Conservation (phyloP, 2,113 vertebrate species). For the Salvelinus fontinalis region DNA sequence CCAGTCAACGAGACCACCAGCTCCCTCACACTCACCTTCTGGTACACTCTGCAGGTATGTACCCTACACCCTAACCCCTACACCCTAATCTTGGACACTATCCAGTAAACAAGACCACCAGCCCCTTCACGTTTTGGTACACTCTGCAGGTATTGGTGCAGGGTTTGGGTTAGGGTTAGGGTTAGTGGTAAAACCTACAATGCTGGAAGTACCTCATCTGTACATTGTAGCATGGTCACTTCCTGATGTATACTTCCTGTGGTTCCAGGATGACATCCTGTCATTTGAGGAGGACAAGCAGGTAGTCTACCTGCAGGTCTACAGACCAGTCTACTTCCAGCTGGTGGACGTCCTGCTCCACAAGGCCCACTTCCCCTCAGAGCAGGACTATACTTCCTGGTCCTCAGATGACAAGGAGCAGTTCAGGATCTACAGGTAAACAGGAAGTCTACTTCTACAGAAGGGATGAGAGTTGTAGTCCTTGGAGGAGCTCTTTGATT, state of each 20-base stretch:
- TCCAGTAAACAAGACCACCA: constrained; percentile 94
- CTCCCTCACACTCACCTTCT: constrained; percentile 96
- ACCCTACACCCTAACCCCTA: too few relatives aligned
- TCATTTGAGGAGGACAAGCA: constrained; percentile 93
- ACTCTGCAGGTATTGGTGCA: constrained; percentile 47
- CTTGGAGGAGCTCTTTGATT: neutral
- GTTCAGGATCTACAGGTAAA: constrained; percentile 95
- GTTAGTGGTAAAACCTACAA: too few relatives aligned
- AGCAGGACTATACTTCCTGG: constrained; percentile 90
- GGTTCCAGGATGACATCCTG: constrained; percentile 88
- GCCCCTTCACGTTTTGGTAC: constrained; percentile 98
- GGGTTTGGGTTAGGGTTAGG: neutral
- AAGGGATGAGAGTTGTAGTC: neutral
- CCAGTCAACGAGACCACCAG: constrained; percentile 96
- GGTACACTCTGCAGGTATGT: constrained; percentile 78
- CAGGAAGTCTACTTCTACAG: neutral
- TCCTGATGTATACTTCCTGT: neutral
- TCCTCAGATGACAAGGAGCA: constrained; percentile 96
- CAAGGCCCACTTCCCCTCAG: constrained; percentile 91
- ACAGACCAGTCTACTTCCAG: constrained; percentile 94
- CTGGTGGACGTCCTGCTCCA: constrained; percentile 94
- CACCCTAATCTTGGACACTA: constrained; percentile 82
- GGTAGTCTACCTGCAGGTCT: constrained; percentile 91
- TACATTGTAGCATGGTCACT: neutral
- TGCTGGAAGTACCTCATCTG: neutral